Evolutionary conservation across 2,888 invertebrate species (phyloP), one percentile per base, ranked within the genome.

Genomic region (Acanthosepion esculentum): DNA sequence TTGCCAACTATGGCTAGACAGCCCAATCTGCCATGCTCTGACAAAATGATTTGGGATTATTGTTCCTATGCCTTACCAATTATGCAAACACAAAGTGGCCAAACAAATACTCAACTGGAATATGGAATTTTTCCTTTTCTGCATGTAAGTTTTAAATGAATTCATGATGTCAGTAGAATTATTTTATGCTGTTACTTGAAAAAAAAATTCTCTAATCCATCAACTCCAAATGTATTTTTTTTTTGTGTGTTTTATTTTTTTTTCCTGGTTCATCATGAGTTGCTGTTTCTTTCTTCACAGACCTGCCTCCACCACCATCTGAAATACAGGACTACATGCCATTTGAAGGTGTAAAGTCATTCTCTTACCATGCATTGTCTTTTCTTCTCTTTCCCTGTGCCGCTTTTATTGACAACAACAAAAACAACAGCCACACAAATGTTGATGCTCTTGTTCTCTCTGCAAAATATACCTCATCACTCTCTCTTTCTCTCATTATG

Each of bases 301-400:
- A 64, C 95, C 95, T 95, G 95, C 94, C 91, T 95, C 95, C 91
- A 96, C 96, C 23, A 96, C 96, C 96, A 20, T 96, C 95, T 1
- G 95, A 95, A 94, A 95, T 95, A 94, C 95, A 95, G 33, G 96
- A 96, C 94, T 53, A 59, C 59, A 33, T 53, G 41, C n/a, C n/a
- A 94, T 91, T 92, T 59, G 53, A 64, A 55, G 55, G 93, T 50
- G 64, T 94, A 64, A 78, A 91, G 48, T 94, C 33, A n/a, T 48
- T 78, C 64, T 91, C 91, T 50, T 78, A 64, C n/a, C 91, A 50
- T 78, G 59, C 91, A 64, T 41, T 78, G 26, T 53, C 26, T 93
- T 48, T 15, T 29, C 53, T 53, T 29, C 10, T 93, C 92, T 50
- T 33, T 92, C 53, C 50, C 29, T 53, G 29, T 93, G 93, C 93